These are phyloP conservation scores for Hypselothyrea guttata DNA, from an alignment of 2,888 invertebrate genomes.

Conservation along the genomic window DNA sequence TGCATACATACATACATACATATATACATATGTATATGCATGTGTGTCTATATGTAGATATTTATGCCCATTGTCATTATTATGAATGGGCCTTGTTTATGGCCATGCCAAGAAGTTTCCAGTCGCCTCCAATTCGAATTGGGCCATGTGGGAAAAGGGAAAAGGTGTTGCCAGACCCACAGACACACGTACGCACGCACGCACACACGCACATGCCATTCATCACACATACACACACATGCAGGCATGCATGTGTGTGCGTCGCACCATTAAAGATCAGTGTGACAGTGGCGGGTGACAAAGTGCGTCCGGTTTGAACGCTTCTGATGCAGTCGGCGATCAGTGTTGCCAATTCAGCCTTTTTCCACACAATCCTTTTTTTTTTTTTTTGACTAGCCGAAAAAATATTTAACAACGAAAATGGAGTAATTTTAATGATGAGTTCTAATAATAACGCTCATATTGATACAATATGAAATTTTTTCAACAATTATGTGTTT, in stretches of 20 bases:
- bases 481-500: too few relatives aligned
- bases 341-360: too few relatives aligned
- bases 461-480: too few relatives aligned
- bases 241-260: slow-evolving; percentile 9
- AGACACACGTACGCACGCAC: slow-evolving; percentile 12
- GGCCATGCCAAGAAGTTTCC: slow-evolving; percentile 31
- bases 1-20: not conserved
- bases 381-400: too few relatives aligned
- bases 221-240: slow-evolving; percentile 48
- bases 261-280: slow-evolving; percentile 64
- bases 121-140: slow-evolving; percentile 23
- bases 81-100: slow-evolving; percentile 52
- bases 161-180: slow-evolving; percentile 51
- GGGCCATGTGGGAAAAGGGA: slow-evolving; percentile 34
- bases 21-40: not conserved
- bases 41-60: slow-evolving; percentile 13
- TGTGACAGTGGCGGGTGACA: slow-evolving; percentile 66
- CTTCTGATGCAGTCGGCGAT: too few relatives aligned
- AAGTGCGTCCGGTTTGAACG: slow-evolving; percentile 73
- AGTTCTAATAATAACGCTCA: too few relatives aligned
- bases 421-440: too few relatives aligned
- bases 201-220: slow-evolving; percentile 44
- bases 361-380: too few relatives aligned
- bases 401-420: too few relatives aligned
- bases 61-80: slow-evolving; percentile 45